phyloP scores from a whole-genome alignment of 2,888 invertebrate species.

The Muschampia plurimacula region DNA sequence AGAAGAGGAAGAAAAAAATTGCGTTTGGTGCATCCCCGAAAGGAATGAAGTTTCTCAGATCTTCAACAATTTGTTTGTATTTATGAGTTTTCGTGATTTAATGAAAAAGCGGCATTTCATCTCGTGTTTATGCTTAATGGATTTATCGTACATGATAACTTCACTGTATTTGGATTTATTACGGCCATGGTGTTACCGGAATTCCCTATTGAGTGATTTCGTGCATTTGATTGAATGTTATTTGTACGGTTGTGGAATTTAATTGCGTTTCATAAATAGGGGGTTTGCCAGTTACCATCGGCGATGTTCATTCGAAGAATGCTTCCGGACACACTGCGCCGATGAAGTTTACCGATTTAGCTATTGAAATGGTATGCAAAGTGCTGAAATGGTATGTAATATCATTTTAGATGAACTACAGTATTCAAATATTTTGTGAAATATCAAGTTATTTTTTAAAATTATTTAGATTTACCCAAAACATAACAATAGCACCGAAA shows the following conservation, averaged over 20 bases:
- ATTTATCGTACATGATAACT: no score
- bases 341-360: background rate
- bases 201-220: background rate
- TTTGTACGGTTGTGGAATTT: background rate
- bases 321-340: background rate
- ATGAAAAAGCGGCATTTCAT: no score
- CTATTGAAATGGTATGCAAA: background rate
- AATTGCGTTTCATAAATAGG: background rate
- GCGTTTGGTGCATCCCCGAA: no score
- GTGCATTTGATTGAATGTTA: background rate
- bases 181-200: background rate
- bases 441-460: no score
- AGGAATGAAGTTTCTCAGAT: no score
- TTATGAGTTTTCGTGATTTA: no score
- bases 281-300: background rate
- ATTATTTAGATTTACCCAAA: no score
- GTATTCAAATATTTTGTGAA: no score
- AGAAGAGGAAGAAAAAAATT: no score
- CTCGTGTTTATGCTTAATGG: no score
- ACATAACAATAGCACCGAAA: no score
- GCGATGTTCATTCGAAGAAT: background rate
- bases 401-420: background rate
- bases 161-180: background rate
- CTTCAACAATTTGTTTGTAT: no score
- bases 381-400: background rate